Base-by-base conservation (phyloP, 2,113 vertebrate species). In the Stercorarius parasiticus region DNA sequence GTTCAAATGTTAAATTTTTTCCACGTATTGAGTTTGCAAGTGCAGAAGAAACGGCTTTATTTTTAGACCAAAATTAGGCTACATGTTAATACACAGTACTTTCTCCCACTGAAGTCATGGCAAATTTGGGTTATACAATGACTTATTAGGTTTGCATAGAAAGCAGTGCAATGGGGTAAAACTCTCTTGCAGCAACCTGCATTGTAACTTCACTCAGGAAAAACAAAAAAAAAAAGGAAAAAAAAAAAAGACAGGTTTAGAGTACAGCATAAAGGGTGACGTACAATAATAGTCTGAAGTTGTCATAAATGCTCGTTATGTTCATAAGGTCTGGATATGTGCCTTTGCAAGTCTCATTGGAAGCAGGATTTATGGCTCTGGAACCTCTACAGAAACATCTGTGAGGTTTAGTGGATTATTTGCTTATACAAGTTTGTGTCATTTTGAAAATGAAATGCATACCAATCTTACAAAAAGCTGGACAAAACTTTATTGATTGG, bases 361-460 rank as follows among this genome's bases (percentile, higher is more conserved):
- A 82, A 95, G 77, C 22, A 62, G 21, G 17, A 71, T 73, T 94
- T 90, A 62, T 92, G 82, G 50, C 86, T 88, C 62, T 94, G 79
- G 56, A 89, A 62, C 36, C 29, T 76, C 36, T 71, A 8, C 5
- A 74, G 65, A 83, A 95, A 91, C 53, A 80, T 50, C 52, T 64
- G 47, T 72, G 49, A 90, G 17, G 11, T 79, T 93, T 47, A 58
- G 22, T 65, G 58, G 29, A 11, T 69, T 65, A 64, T 78, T 94
- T 95, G 42, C 67, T 50, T 61, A 12, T 9, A 53, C 6, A 62
- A 29, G 22, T 62, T 64, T 43, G 0, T 65, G 72, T 64, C 9
- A n/a, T 73, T 88, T 92, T 55, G 55, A 84, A 84, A 91, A 69
- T 40, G 3, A 93, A 88, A 61, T 72, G 11, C 25, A 22, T 38